Evolutionary conservation across 2,888 invertebrate species (phyloP).

Genomic region (Drosophila rellima): DNA sequence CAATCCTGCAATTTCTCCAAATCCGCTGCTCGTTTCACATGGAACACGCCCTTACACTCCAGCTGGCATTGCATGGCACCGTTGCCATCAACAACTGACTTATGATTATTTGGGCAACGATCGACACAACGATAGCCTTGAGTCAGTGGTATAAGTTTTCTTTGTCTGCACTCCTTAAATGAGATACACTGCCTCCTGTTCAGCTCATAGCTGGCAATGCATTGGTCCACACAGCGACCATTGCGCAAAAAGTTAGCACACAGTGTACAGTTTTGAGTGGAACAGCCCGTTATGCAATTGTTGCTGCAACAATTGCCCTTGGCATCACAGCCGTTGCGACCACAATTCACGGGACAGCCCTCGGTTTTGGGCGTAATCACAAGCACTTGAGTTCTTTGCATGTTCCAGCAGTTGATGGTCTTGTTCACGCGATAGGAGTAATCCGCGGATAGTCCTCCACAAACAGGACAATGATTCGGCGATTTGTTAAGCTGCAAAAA

Average conservation of each 20-base stretch:
- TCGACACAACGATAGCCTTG: conserved; percentile 87
- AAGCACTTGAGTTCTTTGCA: conserved; percentile 79
- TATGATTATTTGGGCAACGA: conserved; percentile 88
- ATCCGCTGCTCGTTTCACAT: conserved; percentile 62
- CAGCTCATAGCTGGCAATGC: conserved; percentile 61
- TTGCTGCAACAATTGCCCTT: conserved; percentile 91
- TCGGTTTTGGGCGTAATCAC: conserved; percentile 31
- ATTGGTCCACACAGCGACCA: conserved; percentile 76
- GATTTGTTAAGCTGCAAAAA: conserved; percentile 87
- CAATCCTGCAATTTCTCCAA: conserved; percentile 87
- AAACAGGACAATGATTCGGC: conserved; percentile 89
- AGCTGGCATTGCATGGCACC: conserved; percentile 55
- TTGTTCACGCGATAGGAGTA: conserved; percentile 36
- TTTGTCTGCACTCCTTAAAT: conserved; percentile 60
- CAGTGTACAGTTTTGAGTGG: conserved; percentile 87
- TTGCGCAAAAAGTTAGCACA: conserved; percentile 67
- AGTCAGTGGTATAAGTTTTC: conserved; percentile 59
- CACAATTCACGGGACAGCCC: conserved; percentile 87
- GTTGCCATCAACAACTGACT: conserved; percentile 30
- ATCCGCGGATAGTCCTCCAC: conserved; percentile 78
- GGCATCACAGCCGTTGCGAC: conserved; percentile 86
- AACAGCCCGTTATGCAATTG: conserved; percentile 93
- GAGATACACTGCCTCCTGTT: conserved; percentile 68
- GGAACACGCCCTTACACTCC: conserved; percentile 70
- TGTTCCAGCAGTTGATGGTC: conserved; percentile 91